Conservation (phyloP, 2,888 invertebrate genomes). For the Phragmatobia fuliginosa region DNA sequence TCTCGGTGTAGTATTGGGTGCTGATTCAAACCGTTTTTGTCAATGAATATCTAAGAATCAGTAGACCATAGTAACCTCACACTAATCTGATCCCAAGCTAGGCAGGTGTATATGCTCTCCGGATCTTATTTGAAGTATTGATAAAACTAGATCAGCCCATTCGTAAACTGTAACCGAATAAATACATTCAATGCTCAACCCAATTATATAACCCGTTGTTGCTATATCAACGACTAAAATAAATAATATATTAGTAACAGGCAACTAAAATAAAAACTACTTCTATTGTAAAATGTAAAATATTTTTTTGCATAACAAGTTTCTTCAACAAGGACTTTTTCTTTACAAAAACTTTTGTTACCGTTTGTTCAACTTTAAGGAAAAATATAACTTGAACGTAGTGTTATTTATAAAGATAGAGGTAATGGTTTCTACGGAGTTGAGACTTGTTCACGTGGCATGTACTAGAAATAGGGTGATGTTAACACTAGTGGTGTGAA, state of each 20-base stretch:
- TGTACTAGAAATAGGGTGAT: no score
- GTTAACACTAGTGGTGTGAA: no score
- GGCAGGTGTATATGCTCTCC: neutral
- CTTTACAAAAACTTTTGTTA: neutral
- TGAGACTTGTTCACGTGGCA: neutral
- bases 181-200: no score
- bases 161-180: no score
- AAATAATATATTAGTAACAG: neutral
- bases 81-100: no score
- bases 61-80: neutral
- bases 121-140: neutral
- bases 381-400: neutral
- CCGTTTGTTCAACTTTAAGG: neutral
- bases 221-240: neutral
- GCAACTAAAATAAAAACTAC: neutral
- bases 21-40: no score
- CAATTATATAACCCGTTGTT: neutral
- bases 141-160: no score
- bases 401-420: neutral
- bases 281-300: neutral
- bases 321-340: neutral
- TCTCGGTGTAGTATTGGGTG: no score
- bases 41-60: neutral
- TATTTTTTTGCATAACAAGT: neutral
- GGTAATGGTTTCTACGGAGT: neutral